Evolutionary conservation across 2,888 invertebrate species (phyloP).

Genomic region (Catonia carolina): DNA sequence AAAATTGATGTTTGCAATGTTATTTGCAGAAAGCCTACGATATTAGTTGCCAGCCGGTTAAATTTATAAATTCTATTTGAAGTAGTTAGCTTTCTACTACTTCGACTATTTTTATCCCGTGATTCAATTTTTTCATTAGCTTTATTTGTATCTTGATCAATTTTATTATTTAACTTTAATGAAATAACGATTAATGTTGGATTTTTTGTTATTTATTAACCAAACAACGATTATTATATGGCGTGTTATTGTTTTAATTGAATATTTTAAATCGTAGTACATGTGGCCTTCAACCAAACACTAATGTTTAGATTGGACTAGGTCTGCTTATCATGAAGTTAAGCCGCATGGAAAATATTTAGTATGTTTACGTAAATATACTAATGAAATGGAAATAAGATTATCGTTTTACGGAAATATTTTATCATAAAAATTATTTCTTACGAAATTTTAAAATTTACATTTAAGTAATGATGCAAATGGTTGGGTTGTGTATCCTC

Average conservation of each 20-base stretch:
- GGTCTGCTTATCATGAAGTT: not conserved
- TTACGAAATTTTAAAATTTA: too few relatives aligned
- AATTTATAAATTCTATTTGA: conserved; percentile 3
- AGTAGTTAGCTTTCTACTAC: not conserved
- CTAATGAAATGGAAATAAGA: too few relatives aligned
- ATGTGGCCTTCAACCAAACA: conserved; percentile 11
- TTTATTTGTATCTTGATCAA: not conserved
- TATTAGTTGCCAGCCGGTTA: conserved; percentile 7
- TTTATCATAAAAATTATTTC: too few relatives aligned
- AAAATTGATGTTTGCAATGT: not conserved
- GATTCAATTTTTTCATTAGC: not conserved
- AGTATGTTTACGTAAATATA: too few relatives aligned
- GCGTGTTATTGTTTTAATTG: not conserved
- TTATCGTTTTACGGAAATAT: too few relatives aligned
- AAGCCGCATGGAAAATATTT: too few relatives aligned
- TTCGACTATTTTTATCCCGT: conserved; percentile 4
- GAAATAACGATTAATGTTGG: not conserved
- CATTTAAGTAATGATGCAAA: too few relatives aligned
- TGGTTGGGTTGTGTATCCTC: too few relatives aligned
- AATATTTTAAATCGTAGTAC: conserved; percentile 4
- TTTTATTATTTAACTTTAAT: not conserved
- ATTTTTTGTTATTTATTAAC: conserved; percentile 1
- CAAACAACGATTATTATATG: too few relatives aligned
- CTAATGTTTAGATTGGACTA: conserved; percentile 5
- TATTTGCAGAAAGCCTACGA: not conserved